phyloP scores from a whole-genome alignment of 1,140 invertebrate genomes.

The Musca vetustissima region DNA sequence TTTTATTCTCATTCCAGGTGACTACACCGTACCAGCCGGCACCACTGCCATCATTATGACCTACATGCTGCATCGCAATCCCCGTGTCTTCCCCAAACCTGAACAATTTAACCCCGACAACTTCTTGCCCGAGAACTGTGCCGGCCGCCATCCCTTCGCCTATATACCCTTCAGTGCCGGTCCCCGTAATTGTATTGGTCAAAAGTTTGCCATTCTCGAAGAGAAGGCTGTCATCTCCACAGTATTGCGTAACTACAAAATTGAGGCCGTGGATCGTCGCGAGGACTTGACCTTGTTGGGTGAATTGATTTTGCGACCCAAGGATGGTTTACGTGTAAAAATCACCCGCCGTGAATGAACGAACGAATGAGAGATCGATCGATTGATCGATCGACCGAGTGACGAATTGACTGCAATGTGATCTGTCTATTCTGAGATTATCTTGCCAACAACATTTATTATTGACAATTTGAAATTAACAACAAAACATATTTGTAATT shows the following conservation, averaged over 20 bases:
- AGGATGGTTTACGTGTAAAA: conserved; percentile 59
- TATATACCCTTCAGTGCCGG: conserved; percentile 79
- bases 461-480: not conserved
- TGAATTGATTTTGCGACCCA: conserved; percentile 63
- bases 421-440: not conserved
- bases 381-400: too few relatives aligned
- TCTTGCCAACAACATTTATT: conserved; percentile 6
- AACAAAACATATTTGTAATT: not conserved
- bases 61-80: conserved; percentile 68
- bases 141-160: conserved; percentile 64
- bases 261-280: conserved; percentile 61
- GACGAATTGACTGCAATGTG: not conserved
- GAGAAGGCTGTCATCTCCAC: conserved; percentile 69
- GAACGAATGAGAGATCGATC: too few relatives aligned
- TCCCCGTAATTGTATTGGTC: conserved; percentile 70
- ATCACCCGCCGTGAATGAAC: conserved; percentile 50
- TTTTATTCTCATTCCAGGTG: conserved; percentile 56
- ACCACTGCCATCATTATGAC: conserved; percentile 61
- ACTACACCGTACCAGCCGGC: conserved; percentile 60
- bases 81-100: conserved; percentile 69
- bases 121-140: conserved; percentile 66
- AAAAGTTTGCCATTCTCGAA: conserved; percentile 77
- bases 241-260: conserved; percentile 67
- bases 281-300: conserved; percentile 60
- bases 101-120: conserved; percentile 76